Percentiles rank a stretch among this genome's conserved stretches.
Conservation (phyloP, 1,140 invertebrate genomes). For the Procambarus clarkii region DNA sequence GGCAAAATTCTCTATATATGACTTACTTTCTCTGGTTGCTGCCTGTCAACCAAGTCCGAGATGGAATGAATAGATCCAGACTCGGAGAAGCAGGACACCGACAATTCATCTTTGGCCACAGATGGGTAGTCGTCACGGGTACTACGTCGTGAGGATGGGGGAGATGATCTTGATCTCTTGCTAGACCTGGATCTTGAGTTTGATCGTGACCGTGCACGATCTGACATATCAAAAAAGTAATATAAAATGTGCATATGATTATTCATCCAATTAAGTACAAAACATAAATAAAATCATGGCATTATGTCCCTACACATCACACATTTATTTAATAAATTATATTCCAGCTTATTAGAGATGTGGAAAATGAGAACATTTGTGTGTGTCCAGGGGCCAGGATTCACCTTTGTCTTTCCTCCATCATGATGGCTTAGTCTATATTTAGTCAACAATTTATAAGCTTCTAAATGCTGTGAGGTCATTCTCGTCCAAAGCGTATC, state of each 20-base stretch:
- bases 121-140: conserved; percentile 78
- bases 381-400: no score
- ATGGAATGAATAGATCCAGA: conserved; percentile 53
- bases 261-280: not conserved
- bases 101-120: conserved; percentile 15
- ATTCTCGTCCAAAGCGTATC: no score
- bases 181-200: conserved; percentile 78
- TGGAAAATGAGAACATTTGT: no score
- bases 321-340: no score
- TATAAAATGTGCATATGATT: not conserved
- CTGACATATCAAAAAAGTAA: not conserved
- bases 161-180: conserved; percentile 82
- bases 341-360: no score
- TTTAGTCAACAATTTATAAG: no score
- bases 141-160: conserved; percentile 81
- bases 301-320: no score
- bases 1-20: not conserved
- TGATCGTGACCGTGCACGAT: conserved; percentile 14
- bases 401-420: no score
- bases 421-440: no score
- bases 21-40: conserved; percentile 55
- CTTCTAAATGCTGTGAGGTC: no score
- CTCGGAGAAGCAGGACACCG: conserved; percentile 35
- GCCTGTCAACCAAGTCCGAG: conserved; percentile 32
- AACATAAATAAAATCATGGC: not conserved